Evolutionary conservation across 37 sponge, comb jelly and placozoan species (phyloP), one percentile per base, ranked within the genome.

Genomic region (Mnemiopsis leidyi): DNA sequence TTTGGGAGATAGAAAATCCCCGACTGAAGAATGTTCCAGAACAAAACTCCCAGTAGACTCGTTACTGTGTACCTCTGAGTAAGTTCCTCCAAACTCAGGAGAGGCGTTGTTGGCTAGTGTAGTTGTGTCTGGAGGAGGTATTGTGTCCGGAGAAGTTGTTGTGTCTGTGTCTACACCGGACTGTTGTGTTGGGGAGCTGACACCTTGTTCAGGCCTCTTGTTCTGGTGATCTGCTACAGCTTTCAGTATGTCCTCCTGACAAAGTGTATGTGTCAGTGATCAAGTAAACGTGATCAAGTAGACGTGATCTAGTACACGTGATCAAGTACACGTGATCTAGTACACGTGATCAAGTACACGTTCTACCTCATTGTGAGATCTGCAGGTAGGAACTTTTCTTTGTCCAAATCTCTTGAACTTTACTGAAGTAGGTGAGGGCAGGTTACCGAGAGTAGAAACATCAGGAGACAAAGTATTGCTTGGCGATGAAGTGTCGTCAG

Each of bases 361-460:
- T n/a, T n/a, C n/a, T n/a, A n/a, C n/a, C n/a, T n/a, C n/a, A n/a
- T 48, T 77, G 36, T 34, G 26, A 33, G 26, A 31, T 77, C 35
- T 77, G 36, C 36, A 28, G 33, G 79, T 31, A 48, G 61, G 5
- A 48, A 48, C 61, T 48, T 48, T 48, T 32, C 79, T 77, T 31
- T 77, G 79, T 16, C 79, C 79, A 32, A 77, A 77, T 77, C 79
- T 77, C 36, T 77, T 77, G 36, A 77, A 77, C 79, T 77, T 77
- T 18, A 77, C 32, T 20, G 79, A 32, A 16, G 9, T 32, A 36
- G 79, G 79, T 7, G 79, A 77, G 36, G 79, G 79, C 1, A 32
- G 1, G 36, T 34, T 1, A 77, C 32, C 79, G 18, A 3, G 26
- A 7, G 0, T 33, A 32, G 1, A 18, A 13, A 18, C 13, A 13